A percentile compares a stretch with the other conserved stretches of the same genome.
Conservation (phyloP, 2,113 vertebrate species). For the Scortum barcoo region DNA sequence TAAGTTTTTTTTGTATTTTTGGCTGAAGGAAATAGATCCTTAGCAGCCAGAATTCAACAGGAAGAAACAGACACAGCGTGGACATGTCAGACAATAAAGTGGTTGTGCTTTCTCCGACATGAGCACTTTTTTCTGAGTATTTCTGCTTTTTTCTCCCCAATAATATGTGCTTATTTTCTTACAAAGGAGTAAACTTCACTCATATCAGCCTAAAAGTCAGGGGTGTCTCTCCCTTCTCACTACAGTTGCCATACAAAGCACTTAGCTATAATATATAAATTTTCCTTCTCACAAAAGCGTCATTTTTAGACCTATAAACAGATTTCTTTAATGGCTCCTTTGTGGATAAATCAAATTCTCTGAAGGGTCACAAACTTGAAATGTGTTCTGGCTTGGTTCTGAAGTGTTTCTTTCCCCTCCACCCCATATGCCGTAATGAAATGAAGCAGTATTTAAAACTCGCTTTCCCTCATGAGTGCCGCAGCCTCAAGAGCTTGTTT, state of each 20-base stretch:
- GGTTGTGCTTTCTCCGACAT: not conserved
- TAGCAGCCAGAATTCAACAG: not conserved
- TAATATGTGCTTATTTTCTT: not conserved
- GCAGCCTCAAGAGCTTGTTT: slow-evolving; percentile 39
- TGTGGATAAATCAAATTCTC: not conserved
- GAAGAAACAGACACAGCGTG: not conserved
- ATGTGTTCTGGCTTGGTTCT: slow-evolving; percentile 51
- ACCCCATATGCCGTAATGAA: no score
- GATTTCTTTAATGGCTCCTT: not conserved
- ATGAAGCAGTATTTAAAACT: slow-evolving; percentile 45
- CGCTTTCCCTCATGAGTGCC: slow-evolving; percentile 8
- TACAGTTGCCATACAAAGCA: not conserved
- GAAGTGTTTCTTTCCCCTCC: slow-evolving; percentile 21
- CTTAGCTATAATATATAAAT: not conserved
- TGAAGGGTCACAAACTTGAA: slow-evolving; percentile 46
- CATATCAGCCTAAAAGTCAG: not conserved
- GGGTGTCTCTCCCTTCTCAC: not conserved
- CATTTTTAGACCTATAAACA: no score
- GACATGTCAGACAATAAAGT: not conserved
- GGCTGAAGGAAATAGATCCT: not conserved
- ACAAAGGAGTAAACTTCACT: not conserved
- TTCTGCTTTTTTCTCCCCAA: slow-evolving; percentile 11
- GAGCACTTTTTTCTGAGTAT: not conserved
- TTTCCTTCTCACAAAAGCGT: not conserved
- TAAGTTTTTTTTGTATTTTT: not conserved